Evolutionary conservation across 2,113 vertebrate genomes (phyloP).

Genomic region (Numenius arquata): DNA sequence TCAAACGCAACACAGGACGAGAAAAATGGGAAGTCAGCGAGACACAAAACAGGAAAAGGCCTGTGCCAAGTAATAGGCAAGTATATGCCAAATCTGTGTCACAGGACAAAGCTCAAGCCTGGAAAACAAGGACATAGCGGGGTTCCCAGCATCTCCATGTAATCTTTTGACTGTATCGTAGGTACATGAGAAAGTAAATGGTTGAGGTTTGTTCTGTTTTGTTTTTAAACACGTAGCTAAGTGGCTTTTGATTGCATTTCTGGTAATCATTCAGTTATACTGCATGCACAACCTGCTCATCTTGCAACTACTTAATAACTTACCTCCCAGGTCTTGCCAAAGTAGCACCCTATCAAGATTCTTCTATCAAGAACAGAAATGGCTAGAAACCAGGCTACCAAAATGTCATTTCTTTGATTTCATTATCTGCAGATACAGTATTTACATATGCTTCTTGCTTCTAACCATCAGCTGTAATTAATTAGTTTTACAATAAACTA

Average conservation of each 20-base stretch:
- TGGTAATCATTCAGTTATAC: background rate
- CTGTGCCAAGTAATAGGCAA: background rate
- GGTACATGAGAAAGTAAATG: background rate
- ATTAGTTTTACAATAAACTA: background rate
- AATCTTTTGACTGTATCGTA: background rate
- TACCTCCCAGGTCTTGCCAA: background rate
- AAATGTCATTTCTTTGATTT: background rate
- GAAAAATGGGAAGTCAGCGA: background rate
- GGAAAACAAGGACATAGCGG: background rate
- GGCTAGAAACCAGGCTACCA: background rate
- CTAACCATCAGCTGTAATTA: background rate
- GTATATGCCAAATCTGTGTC: background rate
- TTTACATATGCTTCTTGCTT: background rate
- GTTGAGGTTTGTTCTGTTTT: background rate
- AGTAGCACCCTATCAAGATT: background rate
- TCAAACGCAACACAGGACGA: background rate
- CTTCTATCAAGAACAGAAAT: background rate
- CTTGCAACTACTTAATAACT: background rate
- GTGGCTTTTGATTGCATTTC: background rate
- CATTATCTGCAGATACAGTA: background rate
- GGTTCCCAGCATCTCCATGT: background rate
- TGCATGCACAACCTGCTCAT: background rate
- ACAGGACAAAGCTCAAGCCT: background rate
- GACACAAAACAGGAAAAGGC: conserved; percentile 18
- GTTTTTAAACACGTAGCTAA: background rate